These are phyloP conservation scores for Dolomedes plantarius DNA, from an alignment of 2,888 invertebrate species.

Conservation along the genomic window DNA sequence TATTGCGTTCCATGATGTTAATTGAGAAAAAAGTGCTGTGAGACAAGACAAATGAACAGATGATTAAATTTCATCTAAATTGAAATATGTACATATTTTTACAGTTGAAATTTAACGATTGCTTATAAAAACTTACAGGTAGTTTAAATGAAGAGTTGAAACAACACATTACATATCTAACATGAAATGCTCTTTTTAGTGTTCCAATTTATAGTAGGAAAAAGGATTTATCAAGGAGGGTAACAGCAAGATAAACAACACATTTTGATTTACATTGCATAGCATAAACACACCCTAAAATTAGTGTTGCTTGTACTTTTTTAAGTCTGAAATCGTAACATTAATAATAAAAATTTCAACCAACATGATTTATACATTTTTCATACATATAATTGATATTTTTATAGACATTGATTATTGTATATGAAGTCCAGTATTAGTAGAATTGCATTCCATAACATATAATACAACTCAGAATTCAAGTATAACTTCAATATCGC, in stretches of 20 bases:
- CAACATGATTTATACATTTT: not conserved
- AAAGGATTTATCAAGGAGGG: not conserved
- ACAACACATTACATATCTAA: slow-evolving; percentile 5
- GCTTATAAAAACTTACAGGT: not conserved
- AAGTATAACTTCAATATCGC: not conserved
- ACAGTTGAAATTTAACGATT: not conserved
- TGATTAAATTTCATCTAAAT: slow-evolving; percentile 1
- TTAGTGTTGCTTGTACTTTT: slow-evolving; percentile 19
- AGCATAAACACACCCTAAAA: slow-evolving; percentile 29
- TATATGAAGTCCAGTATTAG: too few relatives aligned
- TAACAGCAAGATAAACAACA: slow-evolving; percentile 17
- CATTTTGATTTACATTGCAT: slow-evolving; percentile 45
- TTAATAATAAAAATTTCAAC: not conserved
- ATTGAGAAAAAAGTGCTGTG: not conserved
- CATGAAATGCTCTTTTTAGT: not conserved
- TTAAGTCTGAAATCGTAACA: not conserved
- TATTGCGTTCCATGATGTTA: not conserved
- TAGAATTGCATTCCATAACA: too few relatives aligned
- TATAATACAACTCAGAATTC: not conserved
- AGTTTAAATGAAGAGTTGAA: not conserved
- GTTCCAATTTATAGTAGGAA: not conserved
- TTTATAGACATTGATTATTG: not conserved
- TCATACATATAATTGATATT: not conserved
- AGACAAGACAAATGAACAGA: slow-evolving; percentile 28
- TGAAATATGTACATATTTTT: slow-evolving; percentile 9